phyloP scores from a whole-genome alignment of 2,797 vertebrate genomes.

The Aeoliscus strigatus region DNA sequence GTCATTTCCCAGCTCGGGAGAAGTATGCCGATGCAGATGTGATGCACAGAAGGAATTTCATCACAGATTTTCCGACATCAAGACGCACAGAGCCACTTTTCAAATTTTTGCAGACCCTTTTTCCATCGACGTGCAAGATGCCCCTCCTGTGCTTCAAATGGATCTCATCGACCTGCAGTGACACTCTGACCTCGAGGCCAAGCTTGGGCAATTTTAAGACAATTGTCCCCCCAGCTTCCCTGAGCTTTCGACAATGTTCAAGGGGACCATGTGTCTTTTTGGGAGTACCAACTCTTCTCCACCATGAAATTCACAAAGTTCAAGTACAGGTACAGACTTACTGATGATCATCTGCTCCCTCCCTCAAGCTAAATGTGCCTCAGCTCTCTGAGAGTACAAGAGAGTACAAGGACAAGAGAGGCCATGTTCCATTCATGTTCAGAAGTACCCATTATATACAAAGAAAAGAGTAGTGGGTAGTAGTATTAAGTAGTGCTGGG shows the following conservation, averaged over 20 bases:
- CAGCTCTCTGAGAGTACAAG: slow-evolving; percentile 13
- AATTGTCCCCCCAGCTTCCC: slow-evolving; percentile 18
- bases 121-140: slow-evolving; percentile 17
- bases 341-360: slow-evolving; percentile 7
- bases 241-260: slow-evolving; percentile 25
- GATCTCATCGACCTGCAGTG: slow-evolving; percentile 17
- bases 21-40: slow-evolving; percentile 15
- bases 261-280: slow-evolving; percentile 15
- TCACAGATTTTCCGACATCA: slow-evolving; percentile 25
- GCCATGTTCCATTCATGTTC: slow-evolving; percentile 5
- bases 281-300: slow-evolving; percentile 6
- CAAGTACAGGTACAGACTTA: slow-evolving; percentile 20
- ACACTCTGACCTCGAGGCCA: slow-evolving; percentile 5
- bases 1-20: slow-evolving; percentile 3
- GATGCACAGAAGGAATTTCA: slow-evolving; percentile 13
- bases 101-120: slow-evolving; percentile 16
- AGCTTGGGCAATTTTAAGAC: slow-evolving; percentile 25
- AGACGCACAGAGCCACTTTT: slow-evolving; percentile 22
- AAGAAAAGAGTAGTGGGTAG: no score
- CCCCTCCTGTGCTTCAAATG: slow-evolving; percentile 13
- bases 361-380: slow-evolving; percentile 18
- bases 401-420: slow-evolving; percentile 9
- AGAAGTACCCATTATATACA: no score
- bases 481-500: no score
- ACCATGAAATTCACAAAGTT: slow-evolving; percentile 17